phyloP scores from a whole-genome alignment of 1,140 invertebrate species.

The Drosophila nebulosa region DNA sequence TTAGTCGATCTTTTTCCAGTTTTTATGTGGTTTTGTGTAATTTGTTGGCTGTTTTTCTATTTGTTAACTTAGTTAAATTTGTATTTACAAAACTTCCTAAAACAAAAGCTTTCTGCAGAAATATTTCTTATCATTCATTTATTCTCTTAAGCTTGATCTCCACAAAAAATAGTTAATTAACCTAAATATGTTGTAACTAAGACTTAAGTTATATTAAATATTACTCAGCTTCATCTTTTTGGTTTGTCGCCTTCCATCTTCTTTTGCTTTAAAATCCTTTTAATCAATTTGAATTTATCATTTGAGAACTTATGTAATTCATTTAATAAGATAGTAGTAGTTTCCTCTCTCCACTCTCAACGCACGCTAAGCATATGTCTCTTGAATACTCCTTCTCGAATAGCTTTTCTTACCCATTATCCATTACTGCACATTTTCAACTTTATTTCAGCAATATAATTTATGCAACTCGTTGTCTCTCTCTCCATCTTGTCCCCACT shows the following conservation, averaged over 20 bases:
- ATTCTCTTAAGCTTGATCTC: too few relatives aligned
- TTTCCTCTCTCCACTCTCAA: neutral
- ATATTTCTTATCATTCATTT: too few relatives aligned
- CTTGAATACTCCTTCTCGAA: neutral
- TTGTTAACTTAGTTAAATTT: too few relatives aligned
- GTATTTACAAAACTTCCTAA: too few relatives aligned
- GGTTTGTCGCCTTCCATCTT: neutral
- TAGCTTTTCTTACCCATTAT: neutral
- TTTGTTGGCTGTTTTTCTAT: too few relatives aligned
- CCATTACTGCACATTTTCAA: neutral
- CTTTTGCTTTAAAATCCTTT: neutral
- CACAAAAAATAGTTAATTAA: too few relatives aligned
- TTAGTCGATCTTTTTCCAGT: too few relatives aligned
- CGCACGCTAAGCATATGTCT: neutral
- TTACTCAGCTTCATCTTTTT: too few relatives aligned
- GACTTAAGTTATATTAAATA: too few relatives aligned
- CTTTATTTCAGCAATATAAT: slow-evolving; percentile 31
- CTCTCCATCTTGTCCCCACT: neutral
- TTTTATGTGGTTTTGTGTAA: too few relatives aligned
- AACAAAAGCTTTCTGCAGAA: too few relatives aligned
- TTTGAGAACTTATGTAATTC: slow-evolving; percentile 20
- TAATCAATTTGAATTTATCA: neutral
- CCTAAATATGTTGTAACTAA: too few relatives aligned
- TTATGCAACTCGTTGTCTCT: slow-evolving; percentile 21
- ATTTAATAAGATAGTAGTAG: neutral